These are phyloP conservation scores for Antigone vipio DNA, from an alignment of 2,113 vertebrate species.

Conservation along the genomic window DNA sequence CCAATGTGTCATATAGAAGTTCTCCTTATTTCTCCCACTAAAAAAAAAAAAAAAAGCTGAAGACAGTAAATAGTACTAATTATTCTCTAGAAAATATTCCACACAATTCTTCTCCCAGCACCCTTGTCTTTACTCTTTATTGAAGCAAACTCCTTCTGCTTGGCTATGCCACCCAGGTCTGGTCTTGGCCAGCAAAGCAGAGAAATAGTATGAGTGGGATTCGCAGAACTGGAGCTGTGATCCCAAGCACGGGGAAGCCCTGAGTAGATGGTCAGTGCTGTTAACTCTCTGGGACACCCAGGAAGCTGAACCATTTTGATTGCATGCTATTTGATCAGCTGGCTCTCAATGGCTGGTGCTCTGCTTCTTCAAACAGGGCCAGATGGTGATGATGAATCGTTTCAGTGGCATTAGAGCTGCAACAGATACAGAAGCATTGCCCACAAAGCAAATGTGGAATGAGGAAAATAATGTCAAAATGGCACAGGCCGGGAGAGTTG, in stretches of 20 bases:
- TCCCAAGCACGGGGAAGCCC: neutral
- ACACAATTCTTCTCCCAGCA: neutral
- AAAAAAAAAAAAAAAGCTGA: neutral
- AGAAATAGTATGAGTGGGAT: neutral
- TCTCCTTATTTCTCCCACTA: neutral
- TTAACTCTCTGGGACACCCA: neutral
- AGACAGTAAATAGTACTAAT: neutral
- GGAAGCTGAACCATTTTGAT: neutral
- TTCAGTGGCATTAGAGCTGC: neutral
- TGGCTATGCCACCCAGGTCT: neutral
- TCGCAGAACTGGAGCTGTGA: neutral
- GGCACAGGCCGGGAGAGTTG: neutral
- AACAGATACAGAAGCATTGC: neutral
- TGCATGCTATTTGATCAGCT: neutral
- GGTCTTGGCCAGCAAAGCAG: neutral
- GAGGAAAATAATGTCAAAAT: neutral
- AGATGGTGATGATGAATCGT: neutral
- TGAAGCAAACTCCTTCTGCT: neutral
- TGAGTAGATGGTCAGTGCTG: neutral
- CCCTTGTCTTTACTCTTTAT: neutral
- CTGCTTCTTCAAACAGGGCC: neutral
- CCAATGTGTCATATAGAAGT: fast-evolving
- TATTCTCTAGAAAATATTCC: neutral
- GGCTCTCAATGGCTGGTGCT: neutral
- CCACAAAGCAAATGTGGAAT: neutral